Evolutionary conservation across 2,113 vertebrate species (phyloP), one percentile per base, ranked within the genome.

Genomic region (Leptocoma aspasia): DNA sequence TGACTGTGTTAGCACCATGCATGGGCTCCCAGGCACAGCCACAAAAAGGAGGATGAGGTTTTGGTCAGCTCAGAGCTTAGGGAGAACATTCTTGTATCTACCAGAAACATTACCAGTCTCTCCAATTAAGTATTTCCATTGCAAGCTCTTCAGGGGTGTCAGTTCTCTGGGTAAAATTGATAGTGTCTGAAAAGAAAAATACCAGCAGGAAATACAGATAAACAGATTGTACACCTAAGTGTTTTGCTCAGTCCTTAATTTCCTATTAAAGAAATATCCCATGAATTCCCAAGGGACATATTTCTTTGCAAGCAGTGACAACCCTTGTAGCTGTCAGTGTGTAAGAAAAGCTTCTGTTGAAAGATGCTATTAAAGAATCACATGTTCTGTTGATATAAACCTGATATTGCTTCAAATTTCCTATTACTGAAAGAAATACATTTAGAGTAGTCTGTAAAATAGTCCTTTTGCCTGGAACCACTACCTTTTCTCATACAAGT

Each of bases 371-470:
- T 35, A 63, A 82, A 79, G 16, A 27, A n/a, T 66, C 52, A 21
- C 52, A 12, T 56, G 10, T 82, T 87, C 23, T 79, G 41, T 82
- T 94, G 59, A 42, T 73, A 20, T 64, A 93, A 91, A 85, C 68
- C 35, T 75, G 24, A 15, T 41, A 83, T 16, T 85, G 50, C 78
- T 70, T 91, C 54, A 83, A 5, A 73, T 64, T 94, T 88, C 64
- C 70, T 65, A 6, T 85, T 95, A 50, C 41, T 75, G 60, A 88
- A 91, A 87, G 71, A 88, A 95, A 71, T 45, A 41, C 1, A 0
- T 83, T 94, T 82, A 54, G 72, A 91, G 52, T 13, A 52, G 59
- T 77, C 84, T 88, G 52, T 92, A 52, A 93, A 95, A 83, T 49
- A 93, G 64, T 53, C 60, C 33, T 89, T 64, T 89, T 90, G 77